Base-by-base conservation (phyloP, 2,797 vertebrate genomes). In the Notolabrus celidotus region DNA sequence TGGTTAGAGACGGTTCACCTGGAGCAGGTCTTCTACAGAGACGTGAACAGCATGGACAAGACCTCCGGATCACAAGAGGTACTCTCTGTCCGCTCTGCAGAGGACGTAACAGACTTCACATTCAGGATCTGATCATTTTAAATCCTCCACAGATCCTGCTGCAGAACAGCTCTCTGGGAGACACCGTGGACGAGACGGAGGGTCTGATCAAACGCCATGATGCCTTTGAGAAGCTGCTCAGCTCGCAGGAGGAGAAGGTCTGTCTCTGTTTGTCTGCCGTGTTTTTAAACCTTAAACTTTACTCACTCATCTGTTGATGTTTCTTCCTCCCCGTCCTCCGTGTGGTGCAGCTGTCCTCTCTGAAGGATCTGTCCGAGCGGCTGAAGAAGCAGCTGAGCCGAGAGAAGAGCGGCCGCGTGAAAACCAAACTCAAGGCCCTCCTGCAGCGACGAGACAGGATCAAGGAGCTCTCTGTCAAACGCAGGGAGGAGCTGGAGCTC, bases 211-310 rank as follows among this genome's bases (percentile, higher is more conserved):
- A 86, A 84, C 95, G 94, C 29, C 96, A 98, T 0, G 92, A 95
- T 25, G 94, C 95, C 61, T 98, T 98, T 80, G 95, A 96, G 90
- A 97, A 97, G 76, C 89, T 97, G 77, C 94, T 97, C 46, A 41
- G 73, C 31, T 92, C 95, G 15, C 97, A 97, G 89, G 95, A 97
- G 61, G 94, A 96, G 64, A 97, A 97, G 95, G 97, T 97, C 76
- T 9, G 71, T 7, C 7, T 60, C 33, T 27, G 17, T 11, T 5
- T 41, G 4, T 27, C 27, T 27, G 27, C 6, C 3, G 3, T 6
- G 27, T 31, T 31, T 8, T 27, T 8, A 7, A 7, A 31, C 7
- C 7, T 31, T 31, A 31, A 31, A 31, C 25, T 27, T 27, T 27
- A 27, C 25, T 27, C 3, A 27, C 3, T 27, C 25, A 27, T 27